phyloP scores from a whole-genome alignment of 2,797 vertebrate genomes.

The Fundulus diaphanus region DNA sequence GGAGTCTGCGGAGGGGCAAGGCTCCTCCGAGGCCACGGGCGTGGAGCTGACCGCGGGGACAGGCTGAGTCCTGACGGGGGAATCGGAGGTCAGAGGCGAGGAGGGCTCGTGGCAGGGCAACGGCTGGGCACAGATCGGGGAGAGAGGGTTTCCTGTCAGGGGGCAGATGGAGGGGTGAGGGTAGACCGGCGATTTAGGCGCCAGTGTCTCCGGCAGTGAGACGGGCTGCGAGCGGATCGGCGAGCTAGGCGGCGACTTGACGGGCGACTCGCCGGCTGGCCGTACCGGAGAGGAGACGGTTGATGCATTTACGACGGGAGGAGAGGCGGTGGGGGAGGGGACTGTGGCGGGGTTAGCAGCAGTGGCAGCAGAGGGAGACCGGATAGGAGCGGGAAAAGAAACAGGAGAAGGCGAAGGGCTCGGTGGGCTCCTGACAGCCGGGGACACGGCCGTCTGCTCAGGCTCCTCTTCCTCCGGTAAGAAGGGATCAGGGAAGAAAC shows the following conservation, averaged over 20 bases:
- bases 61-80: conserved; percentile 91
- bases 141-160: conserved; percentile 79
- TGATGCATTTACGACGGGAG: conserved; percentile 36
- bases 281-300: conserved; percentile 38
- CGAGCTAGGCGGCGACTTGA: conserved; percentile 51
- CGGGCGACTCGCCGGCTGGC: conserved; percentile 44
- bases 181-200: conserved; percentile 75
- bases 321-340: conserved; percentile 17
- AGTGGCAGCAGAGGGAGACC: conserved; percentile 41
- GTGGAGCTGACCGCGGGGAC: conserved; percentile 88
- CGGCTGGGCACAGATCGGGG: conserved; percentile 92
- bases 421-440: conserved; percentile 59
- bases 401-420: conserved; percentile 46
- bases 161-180: conserved; percentile 76
- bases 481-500: conserved; percentile 85
- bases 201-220: conserved; percentile 80
- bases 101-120: conserved; percentile 87
- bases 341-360: conserved; percentile 8
- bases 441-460: conserved; percentile 41
- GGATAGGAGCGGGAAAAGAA: conserved; percentile 21
- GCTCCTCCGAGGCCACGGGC: conserved; percentile 73
- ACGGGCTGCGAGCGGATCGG: conserved; percentile 88
- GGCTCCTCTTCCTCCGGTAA: conserved; percentile 64
- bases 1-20: conserved; percentile 73
- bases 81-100: conserved; percentile 80